Evolutionary conservation across 1,140 invertebrate genomes (phyloP), one percentile per base, ranked within the genome.

Genomic region (Pinna nobilis): DNA sequence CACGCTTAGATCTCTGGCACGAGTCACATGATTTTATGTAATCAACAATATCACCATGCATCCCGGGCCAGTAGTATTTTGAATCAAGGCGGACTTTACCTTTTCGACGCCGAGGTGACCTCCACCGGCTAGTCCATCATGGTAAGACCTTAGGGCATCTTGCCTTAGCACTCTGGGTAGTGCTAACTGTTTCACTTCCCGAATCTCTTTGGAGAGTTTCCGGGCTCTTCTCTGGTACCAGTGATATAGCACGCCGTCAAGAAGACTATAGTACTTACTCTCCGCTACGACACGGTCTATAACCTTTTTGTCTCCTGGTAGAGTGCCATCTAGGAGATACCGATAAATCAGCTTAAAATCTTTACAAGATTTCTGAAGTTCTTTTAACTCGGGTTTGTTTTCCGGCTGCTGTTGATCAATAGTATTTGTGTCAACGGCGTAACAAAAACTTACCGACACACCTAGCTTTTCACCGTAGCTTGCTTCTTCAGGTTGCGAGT

Each of bases 91-190:
- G 23, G 23, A 13, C 44, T 55, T 53, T 18, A 63, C 61, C 23
- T 66, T 70, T 20, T 71, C 49, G 1, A 61, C 25, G 30, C 77
- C 77, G 23, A 74, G 57, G 39, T 76, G 76, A 15, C 61, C 72
- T 13, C 70, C 71, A 41, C 71, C 76, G 47, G 55, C 71, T 53
- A 64, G 51, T 20, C 49, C 51, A 49, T 81, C 79, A 71, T 74
- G 74, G 35, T 70, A 68, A 25, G 55, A 23, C 25, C 37, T 28
- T 25, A 81, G 49, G 49, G 57, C 35, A 33, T 79, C 53, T 25
- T 68, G n/a, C 13, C 79, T 49, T 1, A 70, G 50, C 4, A 57
- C 39, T 33, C 64, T 60, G n/a, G 79, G 79, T 18, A 78, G 18
- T 3, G 66, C 74, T 23, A 77, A 25, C 33, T 72, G 73, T 55